Evolutionary conservation across 2,797 vertebrate genomes (phyloP), one percentile per base, ranked within the genome.

Genomic region (Ptychobarbus kaznakovi): DNA sequence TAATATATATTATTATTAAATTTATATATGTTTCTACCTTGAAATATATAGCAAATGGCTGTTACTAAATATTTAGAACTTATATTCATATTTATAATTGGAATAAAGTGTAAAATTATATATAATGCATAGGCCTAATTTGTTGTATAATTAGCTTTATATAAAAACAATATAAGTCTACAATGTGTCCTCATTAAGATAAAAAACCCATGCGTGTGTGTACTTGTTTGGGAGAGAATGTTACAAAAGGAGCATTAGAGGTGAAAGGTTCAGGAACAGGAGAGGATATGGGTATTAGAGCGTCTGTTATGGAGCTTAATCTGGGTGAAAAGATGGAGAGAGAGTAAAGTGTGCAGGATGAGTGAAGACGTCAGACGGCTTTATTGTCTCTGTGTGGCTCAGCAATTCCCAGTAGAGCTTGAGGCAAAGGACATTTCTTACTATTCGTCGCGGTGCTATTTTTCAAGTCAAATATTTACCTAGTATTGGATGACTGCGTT

Each of bases 381-480:
- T 88, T 81, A 86, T 80, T 56, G 44, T 75, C 74, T 66, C 35
- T 15, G 15, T 82, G 73, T 13, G 46, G 68, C 44, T 86, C 46
- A 78, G 22, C 73, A 56, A 70, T 76, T 73, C 53, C 25, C 65
- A 53, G 53, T 32, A 68, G 76, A 79, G 49, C 66, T 79, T 22
- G 28, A 84, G 61, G 75, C 84, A 76, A 8, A 83, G 66, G 53
- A 65, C 49, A 73, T 25, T 61, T 53, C 40, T 20, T 32, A 4
- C 11, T 49, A 25, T 38, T 78, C 66, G 46, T 73, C 61, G n/a
- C 25, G 6, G 35, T 58, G 76, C 74, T 69, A 80, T 81, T 87
- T 85, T 68, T 53, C 44, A 80, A 82, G 80, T 83, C 85, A 66
- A 82, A 85, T 79, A 76, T 78, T 85, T 63, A 85, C 73, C 69